Conservation (phyloP, 2,113 vertebrate genomes). For the Ptyas mucosa region DNA sequence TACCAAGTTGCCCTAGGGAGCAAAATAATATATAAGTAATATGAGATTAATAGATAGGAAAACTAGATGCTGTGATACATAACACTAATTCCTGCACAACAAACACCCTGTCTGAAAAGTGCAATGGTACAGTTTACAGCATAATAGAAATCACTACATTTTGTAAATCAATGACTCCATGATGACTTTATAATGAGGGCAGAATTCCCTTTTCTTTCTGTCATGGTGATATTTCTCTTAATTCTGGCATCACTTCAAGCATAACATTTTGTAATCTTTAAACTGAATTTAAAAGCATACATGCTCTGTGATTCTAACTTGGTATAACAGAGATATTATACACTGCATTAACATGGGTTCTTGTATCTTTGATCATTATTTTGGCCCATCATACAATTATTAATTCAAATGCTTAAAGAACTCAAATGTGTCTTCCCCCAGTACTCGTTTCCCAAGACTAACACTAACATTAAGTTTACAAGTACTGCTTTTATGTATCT, state of each 20-base stretch:
- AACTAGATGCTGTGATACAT: background rate
- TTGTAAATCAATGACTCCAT: background rate
- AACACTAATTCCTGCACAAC: background rate
- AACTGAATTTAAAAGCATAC: background rate
- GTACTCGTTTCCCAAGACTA: slow-evolving; percentile 21
- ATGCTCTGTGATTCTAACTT: background rate
- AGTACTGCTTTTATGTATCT: background rate
- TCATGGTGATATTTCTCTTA: background rate
- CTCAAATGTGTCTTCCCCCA: background rate
- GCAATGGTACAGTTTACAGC: background rate
- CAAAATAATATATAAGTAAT: background rate
- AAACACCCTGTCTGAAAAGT: background rate
- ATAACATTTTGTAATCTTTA: background rate
- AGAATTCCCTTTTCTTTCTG: background rate
- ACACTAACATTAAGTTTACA: background rate
- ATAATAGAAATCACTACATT: background rate
- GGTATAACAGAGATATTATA: background rate
- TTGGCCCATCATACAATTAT: background rate
- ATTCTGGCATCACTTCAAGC: background rate
- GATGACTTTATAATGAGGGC: background rate
- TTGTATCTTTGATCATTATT: background rate
- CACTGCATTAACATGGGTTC: background rate
- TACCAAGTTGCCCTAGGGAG: background rate
- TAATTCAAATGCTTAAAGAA: background rate
- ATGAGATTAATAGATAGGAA: background rate